Percentiles rank a stretch among this genome's conserved stretches.
Conservation (phyloP, 2,113 vertebrate genomes). For the Pelusios castaneus region DNA sequence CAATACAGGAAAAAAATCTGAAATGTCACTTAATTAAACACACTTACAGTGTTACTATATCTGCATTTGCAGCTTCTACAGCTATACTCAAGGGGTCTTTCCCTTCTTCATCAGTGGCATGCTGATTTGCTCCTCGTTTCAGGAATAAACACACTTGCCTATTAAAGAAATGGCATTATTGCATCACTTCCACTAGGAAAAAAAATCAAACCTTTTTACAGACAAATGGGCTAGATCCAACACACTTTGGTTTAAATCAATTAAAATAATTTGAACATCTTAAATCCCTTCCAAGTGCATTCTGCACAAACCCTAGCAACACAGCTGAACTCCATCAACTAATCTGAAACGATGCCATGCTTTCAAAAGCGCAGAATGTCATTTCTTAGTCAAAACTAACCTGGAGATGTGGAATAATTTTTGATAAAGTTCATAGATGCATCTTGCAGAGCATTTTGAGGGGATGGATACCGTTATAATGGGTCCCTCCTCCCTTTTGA, state of each 20-base stretch:
- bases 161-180: slow-evolving; percentile 7
- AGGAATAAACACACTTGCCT: slow-evolving; percentile 98
- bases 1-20: background rate
- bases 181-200: background rate
- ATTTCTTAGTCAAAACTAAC: background rate
- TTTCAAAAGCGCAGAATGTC: background rate
- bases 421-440: background rate
- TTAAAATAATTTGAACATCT: background rate
- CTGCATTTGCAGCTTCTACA: slow-evolving; percentile 96
- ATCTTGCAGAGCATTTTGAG: background rate
- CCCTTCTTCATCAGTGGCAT: slow-evolving; percentile 92
- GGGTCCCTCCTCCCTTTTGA: background rate
- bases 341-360: background rate
- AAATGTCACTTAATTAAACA: background rate
- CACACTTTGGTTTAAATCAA: background rate
- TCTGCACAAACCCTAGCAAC: background rate
- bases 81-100: slow-evolving; percentile 94
- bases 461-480: background rate
- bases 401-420: background rate
- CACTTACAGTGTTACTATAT: slow-evolving; percentile 97
- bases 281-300: background rate
- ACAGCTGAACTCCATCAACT: background rate
- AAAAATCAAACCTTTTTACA: background rate
- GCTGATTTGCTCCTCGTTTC: slow-evolving; percentile 97
- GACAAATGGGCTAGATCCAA: background rate